These are phyloP conservation scores for Epirrita christyi DNA, from an alignment of 2,888 invertebrate genomes.

Conservation along the genomic window DNA sequence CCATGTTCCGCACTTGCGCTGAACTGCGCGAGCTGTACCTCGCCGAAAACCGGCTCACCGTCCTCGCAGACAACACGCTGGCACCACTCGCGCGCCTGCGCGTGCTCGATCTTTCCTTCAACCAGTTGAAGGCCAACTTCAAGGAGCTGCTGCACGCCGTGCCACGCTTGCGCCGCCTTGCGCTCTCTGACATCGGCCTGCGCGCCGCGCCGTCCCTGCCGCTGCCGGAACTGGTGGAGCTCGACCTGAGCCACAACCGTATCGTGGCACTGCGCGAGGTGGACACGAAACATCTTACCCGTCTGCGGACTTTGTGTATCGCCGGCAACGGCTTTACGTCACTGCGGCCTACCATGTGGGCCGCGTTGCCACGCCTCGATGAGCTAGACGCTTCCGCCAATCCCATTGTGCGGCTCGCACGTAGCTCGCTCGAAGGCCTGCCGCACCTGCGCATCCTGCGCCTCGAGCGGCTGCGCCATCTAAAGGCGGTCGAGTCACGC, in stretches of 20 bases:
- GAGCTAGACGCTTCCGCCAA: slow-evolving; percentile 91
- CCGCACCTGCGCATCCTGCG: slow-evolving; percentile 88
- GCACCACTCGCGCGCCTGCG: slow-evolving; percentile 89
- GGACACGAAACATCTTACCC: slow-evolving; percentile 86
- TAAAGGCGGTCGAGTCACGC: slow-evolving; percentile 88
- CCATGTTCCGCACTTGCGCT: slow-evolving; percentile 88
- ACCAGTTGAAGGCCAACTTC: slow-evolving; percentile 90
- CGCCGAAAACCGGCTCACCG: slow-evolving; percentile 90
- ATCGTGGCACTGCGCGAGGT: slow-evolving; percentile 87
- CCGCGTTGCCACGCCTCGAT: slow-evolving; percentile 86
- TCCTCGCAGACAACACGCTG: slow-evolving; percentile 93
- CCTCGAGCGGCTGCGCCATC: slow-evolving; percentile 86
- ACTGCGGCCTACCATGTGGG: slow-evolving; percentile 88
- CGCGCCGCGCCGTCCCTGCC: slow-evolving; percentile 88
- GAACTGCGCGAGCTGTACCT: slow-evolving; percentile 89
- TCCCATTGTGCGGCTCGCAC: slow-evolving; percentile 88
- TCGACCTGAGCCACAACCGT: slow-evolving; percentile 90
- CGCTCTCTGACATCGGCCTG: slow-evolving; percentile 88
- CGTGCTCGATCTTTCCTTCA: slow-evolving; percentile 89
- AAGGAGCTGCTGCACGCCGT: slow-evolving; percentile 92
- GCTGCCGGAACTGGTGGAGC: slow-evolving; percentile 86
- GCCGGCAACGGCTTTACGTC: slow-evolving; percentile 88
- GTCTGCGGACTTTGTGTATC: slow-evolving; percentile 87
- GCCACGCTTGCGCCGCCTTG: slow-evolving; percentile 88
- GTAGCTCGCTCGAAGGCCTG: slow-evolving; percentile 87